Conservation (phyloP, 2,888 invertebrate species). For the Nipponacmea schrenckii region DNA sequence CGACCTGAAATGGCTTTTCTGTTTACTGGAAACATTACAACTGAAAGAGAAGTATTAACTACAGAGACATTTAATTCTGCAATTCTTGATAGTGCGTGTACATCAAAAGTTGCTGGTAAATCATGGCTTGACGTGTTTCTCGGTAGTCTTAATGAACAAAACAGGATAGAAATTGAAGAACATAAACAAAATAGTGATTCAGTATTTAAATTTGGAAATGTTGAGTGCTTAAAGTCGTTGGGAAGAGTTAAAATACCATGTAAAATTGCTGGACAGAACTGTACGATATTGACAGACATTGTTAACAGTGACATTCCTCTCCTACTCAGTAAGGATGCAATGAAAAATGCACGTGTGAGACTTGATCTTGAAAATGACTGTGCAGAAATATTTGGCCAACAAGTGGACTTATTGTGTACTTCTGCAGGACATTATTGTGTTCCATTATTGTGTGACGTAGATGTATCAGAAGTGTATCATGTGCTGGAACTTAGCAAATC, state of each 20-base stretch:
- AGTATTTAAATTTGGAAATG: constrained; percentile 4
- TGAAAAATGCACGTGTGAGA: no score
- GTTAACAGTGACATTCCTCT: constrained; percentile 11
- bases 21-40: constrained; percentile 9
- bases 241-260: constrained; percentile 7
- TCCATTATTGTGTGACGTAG: background rate
- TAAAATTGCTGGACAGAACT: background rate
- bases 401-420: constrained; percentile 18
- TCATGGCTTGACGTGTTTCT: background rate
- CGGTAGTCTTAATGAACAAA: background rate
- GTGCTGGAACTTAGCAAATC: no score
- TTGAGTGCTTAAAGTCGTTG: background rate
- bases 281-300: background rate
- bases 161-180: background rate
- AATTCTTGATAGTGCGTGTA: constrained; percentile 5
- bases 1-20: background rate
- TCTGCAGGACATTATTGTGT: constrained; percentile 29
- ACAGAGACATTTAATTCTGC: background rate
- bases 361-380: background rate
- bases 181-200: background rate
- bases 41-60: background rate
- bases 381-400: constrained; percentile 15
- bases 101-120: constrained; percentile 1
- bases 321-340: background rate
- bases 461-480: no score